Evolutionary conservation across 2,797 vertebrate genomes (phyloP), one percentile per base, ranked within the genome.

Genomic region (Mastacembelus armatus): DNA sequence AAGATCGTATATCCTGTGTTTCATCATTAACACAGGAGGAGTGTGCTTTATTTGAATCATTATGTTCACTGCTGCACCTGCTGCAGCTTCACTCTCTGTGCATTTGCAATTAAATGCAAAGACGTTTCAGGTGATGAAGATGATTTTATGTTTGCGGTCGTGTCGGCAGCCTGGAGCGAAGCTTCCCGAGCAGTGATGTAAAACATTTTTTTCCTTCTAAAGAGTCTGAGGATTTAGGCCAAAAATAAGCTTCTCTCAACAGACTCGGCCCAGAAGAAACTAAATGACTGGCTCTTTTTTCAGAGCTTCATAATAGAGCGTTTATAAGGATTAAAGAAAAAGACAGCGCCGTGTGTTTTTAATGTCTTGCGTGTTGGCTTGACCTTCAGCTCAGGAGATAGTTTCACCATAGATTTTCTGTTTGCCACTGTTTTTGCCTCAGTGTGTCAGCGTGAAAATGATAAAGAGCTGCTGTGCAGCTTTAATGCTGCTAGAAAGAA

Each of bases 91-190:
- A n/a, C 12, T 2, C 0, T 36, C 10, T 24, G 8, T 16, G 7
- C n/a, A 8, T 49, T 16, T 19, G 6, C 2, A 18, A 1, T 36
- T 15, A 16, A 10, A 33, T 5, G 27, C 16, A 19, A n/a, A 21
- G 12, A 19, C 5, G 1, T 9, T 2, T 4, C 14, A 11, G 7
- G 48, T 29, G n/a, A n/a, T n/a, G 21, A 29, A 33, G 10, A 21
- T 33, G 21, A 33, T 27, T 47, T 14, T 30, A 15, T 39, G 18
- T 48, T 3, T 39, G 56, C 11, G 24, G 22, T 32, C 38, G 48
- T 6, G 22, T 51, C 27, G 63, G 47, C 22, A 32, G 56, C 66
- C 66, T 5, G 48, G 24, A 42, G 66, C 47, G 16, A 42, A 19
- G n/a, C 55, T 18, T 56, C 24, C 51, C 21, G 61, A 19, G 24